Conservation (phyloP, 2,888 invertebrate genomes). For the Trissonchulus sp. region DNA sequence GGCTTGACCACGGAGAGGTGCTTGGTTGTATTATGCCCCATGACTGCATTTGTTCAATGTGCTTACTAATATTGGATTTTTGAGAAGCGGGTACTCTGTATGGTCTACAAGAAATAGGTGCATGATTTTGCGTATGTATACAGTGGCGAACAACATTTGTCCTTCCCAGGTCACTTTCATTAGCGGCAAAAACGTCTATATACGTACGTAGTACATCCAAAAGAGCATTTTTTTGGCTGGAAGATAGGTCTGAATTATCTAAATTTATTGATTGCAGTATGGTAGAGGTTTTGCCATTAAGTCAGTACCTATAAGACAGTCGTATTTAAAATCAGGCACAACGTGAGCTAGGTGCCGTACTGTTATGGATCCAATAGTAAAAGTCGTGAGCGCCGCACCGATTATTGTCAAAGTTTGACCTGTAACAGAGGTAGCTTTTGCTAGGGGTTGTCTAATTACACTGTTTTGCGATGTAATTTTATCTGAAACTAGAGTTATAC, state of each 20-base stretch:
- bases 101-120: no score
- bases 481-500: not conserved
- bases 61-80: not conserved
- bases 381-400: no score
- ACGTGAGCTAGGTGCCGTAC: not conserved
- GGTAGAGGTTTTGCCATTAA: not conserved
- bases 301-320: not conserved
- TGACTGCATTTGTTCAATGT: not conserved
- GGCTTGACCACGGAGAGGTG: slow-evolving; percentile 15
- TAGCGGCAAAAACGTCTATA: not conserved
- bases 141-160: not conserved
- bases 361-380: not conserved
- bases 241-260: not conserved
- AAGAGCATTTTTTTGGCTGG: not conserved
- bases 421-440: not conserved
- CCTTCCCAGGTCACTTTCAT: not conserved
- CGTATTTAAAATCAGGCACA: not conserved
- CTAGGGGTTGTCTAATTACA: not conserved
- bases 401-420: not conserved
- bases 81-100: not conserved
- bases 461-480: not conserved
- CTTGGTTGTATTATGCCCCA: not conserved
- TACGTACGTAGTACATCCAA: not conserved
- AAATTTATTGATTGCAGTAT: not conserved
- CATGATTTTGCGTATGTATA: no score